Conservation (phyloP, 2,888 invertebrate species). For the Ceratothoa steindachneri region DNA sequence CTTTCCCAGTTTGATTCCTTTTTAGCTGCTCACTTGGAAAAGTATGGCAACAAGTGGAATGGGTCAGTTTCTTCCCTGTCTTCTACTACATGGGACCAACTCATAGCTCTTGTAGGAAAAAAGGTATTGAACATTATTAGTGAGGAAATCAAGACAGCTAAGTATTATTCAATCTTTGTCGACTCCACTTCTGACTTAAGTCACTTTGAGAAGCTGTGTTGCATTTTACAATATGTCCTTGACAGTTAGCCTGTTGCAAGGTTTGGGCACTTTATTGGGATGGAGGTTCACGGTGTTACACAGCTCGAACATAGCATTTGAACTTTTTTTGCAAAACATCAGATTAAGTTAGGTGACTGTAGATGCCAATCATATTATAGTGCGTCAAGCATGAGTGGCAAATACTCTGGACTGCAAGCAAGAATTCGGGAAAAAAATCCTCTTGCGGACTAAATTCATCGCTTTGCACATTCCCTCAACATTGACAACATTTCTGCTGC, state of each 20-base stretch:
- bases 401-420: slow-evolving; percentile 3
- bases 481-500: slow-evolving; percentile 13
- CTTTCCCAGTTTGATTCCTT: background rate
- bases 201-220: slow-evolving; percentile 13
- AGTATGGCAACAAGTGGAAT: slow-evolving; percentile 3
- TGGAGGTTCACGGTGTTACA: background rate
- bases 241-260: background rate
- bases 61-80: slow-evolving; percentile 7
- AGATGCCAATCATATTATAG: slow-evolving; percentile 16
- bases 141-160: background rate
- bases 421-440: too few species aligned
- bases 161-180: background rate
- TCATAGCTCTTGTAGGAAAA: background rate
- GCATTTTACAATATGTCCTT: slow-evolving; percentile 1
- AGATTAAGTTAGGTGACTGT: background rate
- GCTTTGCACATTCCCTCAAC: too few species aligned
- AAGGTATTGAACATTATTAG: background rate
- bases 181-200: slow-evolving; percentile 7
- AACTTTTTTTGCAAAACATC: background rate
- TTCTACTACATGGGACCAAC: background rate
- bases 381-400: slow-evolving; percentile 19
- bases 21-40: background rate
- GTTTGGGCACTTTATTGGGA: slow-evolving; percentile 5
- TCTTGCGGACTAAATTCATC: slow-evolving; percentile 24
- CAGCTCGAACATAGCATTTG: slow-evolving; percentile 5